A percentile compares a stretch with the other conserved stretches of the same genome.
These are phyloP conservation scores for Drosophila bipectinata DNA, from an alignment of 1,140 invertebrate genomes.

Conservation along the genomic window DNA sequence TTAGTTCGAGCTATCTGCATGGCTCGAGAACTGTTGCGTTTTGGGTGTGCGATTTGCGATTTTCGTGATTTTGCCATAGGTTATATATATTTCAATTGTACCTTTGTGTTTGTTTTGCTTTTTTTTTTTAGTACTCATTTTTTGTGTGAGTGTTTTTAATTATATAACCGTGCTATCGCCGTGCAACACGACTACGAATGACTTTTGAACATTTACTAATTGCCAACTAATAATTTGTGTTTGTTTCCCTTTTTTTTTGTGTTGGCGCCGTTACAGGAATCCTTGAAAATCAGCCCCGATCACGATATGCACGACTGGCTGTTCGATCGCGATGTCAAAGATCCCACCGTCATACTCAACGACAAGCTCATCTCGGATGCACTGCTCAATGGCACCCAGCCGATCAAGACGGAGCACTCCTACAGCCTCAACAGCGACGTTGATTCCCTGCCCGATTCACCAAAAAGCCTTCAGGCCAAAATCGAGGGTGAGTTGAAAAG, in stretches of 20 bases:
- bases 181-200: slow-evolving; percentile 64
- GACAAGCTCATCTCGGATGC: slow-evolving; percentile 96
- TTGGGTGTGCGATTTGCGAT: slow-evolving; percentile 32
- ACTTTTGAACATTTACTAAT: slow-evolving; percentile 71
- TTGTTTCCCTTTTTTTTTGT: slow-evolving; percentile 30
- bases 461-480: slow-evolving; percentile 86
- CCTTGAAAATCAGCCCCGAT: slow-evolving; percentile 85
- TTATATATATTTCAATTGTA: slow-evolving; percentile 52
- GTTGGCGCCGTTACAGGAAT: slow-evolving; percentile 85
- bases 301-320: slow-evolving; percentile 86
- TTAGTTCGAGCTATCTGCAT: slow-evolving; percentile 57
- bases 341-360: slow-evolving; percentile 89
- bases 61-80: slow-evolving; percentile 67
- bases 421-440: slow-evolving; percentile 90
- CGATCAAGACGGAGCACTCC: slow-evolving; percentile 94
- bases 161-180: slow-evolving; percentile 72
- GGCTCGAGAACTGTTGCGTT: slow-evolving; percentile 67
- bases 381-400: slow-evolving; percentile 88
- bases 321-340: slow-evolving; percentile 85
- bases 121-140: slow-evolving; percentile 42
- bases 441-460: slow-evolving; percentile 87
- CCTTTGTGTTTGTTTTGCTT: slow-evolving; percentile 47
- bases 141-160: slow-evolving; percentile 23
- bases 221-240: slow-evolving; percentile 35
- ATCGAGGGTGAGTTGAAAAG: slow-evolving; percentile 85